Base-by-base conservation (phyloP, 2,888 invertebrate species). In the Apomyelois bistriatella region DNA sequence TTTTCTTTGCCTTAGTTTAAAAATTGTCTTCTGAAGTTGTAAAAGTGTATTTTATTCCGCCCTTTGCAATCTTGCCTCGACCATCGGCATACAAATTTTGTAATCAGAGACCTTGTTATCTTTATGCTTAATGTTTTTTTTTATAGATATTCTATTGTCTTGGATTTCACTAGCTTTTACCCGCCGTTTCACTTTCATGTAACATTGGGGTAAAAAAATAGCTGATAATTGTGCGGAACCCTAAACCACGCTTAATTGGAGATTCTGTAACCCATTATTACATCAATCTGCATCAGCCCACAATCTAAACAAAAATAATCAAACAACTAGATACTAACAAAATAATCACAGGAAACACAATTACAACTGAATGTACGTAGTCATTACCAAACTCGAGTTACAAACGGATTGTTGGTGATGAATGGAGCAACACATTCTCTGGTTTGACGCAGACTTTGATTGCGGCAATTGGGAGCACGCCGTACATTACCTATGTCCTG, bases 381-480 rank as follows among this genome's bases (percentile, higher is more conserved):
- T 38, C 22, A 37, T 48, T 49, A 55, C 53, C 37, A 47, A 52
- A 36, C 49, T 49, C 46, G 64, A 64, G 59, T 58, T 55, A 56
- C 55, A 50, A 60, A 57, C 50, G 54, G 53, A 59, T 54, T 47
- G 58, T 42, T 42, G 48, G 58, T 75, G 73, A 74, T 65, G 67
- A 69, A 76, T 73, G 70, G 64, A 70, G 70, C 66, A 64, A 67
- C 69, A 70, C 70, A 73, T 69, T n/a, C n/a, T 58, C 53, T 61
- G 60, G 66, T 62, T 65, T 63, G 65, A 62, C 66, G 62, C 54
- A 58, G 65, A 60, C 67, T 76, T 74, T 79, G 76, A 76, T 78
- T 79, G 72, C 68, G 64, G 56, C 59, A 57, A 52, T 57, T 55
- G 49, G 37, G 53, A 50, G 48, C 53, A 48, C 52, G 43, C 38